Evolutionary conservation across 2,113 vertebrate genomes (phyloP), one percentile per base, ranked within the genome.

Genomic region (Solea senegalensis): DNA sequence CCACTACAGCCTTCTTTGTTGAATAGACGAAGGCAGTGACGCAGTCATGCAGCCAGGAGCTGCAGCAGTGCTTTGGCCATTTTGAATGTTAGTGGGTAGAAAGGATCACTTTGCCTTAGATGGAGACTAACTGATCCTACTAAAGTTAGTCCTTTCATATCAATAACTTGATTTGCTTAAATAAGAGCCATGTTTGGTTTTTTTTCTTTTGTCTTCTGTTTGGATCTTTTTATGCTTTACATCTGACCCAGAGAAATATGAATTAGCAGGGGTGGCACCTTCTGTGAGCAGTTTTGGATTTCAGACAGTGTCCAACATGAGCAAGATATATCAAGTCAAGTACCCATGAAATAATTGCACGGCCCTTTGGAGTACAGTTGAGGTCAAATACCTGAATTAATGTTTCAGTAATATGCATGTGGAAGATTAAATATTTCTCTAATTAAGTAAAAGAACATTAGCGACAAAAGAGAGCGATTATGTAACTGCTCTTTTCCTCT

Each of bases 21-120:
- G 45, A 69, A 74, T 63, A 76, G 69, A 84, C 79, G 72, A 74
- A 65, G 76, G 54, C 69, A 79, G 72, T 48, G 65, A 82, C 81
- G 5, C 26, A 27, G 52, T 3, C 69, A 61, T 56, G 48, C 72
- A 81, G 69, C 55, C 52, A 67, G 48, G 67, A 82, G 58, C 39
- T 69, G 70, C 65, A 14, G 67, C 12, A 56, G 65, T 67, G 65
- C 2, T 72, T 50, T 63, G 70, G 58, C 66, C 53, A 68, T 6
- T 44, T 28, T 51, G 40, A 52, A 46, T 74, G 71, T 72, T 77
- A 68, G 72, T 65, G 62, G 43, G 51, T 53, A 43, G 68, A 56
- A 65, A 69, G 84, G 77, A 54, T 81, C 75, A 71, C 59, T 75
- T 82, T 83, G 72, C 67, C 45, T 50, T 57, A 80, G 64, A 72